Percentiles rank a stretch among this genome's conserved stretches.
Conservation (phyloP, 2,888 invertebrate species). For the Plemyria rubiginata region DNA sequence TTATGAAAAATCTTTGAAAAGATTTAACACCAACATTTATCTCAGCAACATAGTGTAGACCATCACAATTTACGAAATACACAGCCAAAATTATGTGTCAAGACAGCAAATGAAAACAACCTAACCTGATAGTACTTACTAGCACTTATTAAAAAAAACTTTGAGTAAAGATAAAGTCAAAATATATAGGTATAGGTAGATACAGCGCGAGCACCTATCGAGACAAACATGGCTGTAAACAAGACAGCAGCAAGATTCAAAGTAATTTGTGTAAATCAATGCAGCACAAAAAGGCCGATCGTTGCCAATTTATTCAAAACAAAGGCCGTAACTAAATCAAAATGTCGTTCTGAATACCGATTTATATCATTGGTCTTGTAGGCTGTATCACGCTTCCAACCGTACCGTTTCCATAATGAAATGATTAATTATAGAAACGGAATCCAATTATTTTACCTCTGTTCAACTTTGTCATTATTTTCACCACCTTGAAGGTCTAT, state of each 20-base stretch:
- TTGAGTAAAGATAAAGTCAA: too few species aligned
- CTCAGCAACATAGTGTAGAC: too few species aligned
- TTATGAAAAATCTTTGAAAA: too few species aligned
- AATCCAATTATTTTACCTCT: constrained; percentile 50
- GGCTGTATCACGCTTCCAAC: constrained; percentile 55
- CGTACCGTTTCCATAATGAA: constrained; percentile 75
- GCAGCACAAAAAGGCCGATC: constrained; percentile 46
- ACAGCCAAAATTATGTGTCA: too few species aligned
- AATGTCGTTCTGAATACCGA: constrained; percentile 40
- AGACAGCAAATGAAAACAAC: too few species aligned
- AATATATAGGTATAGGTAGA: too few species aligned
- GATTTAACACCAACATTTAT: too few species aligned
- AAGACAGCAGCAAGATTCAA: constrained; percentile 31
- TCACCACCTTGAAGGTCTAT: constrained; percentile 16
- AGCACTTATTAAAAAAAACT: too few species aligned
- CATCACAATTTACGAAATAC: too few species aligned
- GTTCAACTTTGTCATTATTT: constrained; percentile 36
- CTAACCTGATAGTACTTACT: too few species aligned
- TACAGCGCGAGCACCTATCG: neutral
- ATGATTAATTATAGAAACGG: too few species aligned
- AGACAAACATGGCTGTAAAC: neutral
- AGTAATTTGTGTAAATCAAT: constrained; percentile 49
- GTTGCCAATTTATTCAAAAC: constrained; percentile 45
- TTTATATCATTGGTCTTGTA: constrained; percentile 37
- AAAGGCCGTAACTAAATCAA: constrained; percentile 48